Evolutionary conservation across 2,113 vertebrate genomes (phyloP).

Genomic region (Micromys minutus): DNA sequence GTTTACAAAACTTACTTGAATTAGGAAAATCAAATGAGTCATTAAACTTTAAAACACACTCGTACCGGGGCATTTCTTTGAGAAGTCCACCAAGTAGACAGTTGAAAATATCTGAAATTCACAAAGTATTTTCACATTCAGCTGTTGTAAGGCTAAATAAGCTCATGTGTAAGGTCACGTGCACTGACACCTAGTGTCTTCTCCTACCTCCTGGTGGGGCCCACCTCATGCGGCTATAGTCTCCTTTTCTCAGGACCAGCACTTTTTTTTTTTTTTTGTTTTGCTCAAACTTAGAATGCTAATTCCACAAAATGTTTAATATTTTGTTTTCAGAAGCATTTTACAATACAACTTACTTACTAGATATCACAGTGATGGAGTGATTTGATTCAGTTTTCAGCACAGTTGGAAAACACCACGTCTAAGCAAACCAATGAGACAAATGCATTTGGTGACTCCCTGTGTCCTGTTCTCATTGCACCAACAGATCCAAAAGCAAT

Average conservation of each 20-base stretch:
- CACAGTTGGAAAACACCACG: too few species aligned
- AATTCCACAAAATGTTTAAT: background rate
- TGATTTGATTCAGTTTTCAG: background rate
- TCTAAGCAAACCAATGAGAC: background rate
- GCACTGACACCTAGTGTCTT: too few species aligned
- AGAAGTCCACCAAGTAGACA: background rate
- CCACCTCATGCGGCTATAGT: background rate
- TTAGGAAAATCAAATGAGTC: conserved; percentile 15
- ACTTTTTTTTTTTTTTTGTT: background rate
- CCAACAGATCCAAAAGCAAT: background rate
- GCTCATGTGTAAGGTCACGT: background rate
- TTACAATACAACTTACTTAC: background rate
- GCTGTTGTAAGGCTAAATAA: background rate
- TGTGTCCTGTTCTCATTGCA: background rate
- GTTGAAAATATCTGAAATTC: conserved; percentile 26
- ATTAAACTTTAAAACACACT: background rate
- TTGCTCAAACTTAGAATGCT: conserved; percentile 1
- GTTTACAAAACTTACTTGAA: conserved; percentile 45
- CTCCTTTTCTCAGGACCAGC: background rate
- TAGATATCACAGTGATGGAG: too few species aligned
- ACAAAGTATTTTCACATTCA: background rate
- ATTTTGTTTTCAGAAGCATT: background rate
- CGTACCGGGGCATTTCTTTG: background rate
- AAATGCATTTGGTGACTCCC: background rate
- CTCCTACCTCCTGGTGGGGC: background rate